Evolutionary conservation across 2,113 vertebrate genomes (phyloP), one percentile per base, ranked within the genome.

Genomic region (Leptobrachium leishanense): DNA sequence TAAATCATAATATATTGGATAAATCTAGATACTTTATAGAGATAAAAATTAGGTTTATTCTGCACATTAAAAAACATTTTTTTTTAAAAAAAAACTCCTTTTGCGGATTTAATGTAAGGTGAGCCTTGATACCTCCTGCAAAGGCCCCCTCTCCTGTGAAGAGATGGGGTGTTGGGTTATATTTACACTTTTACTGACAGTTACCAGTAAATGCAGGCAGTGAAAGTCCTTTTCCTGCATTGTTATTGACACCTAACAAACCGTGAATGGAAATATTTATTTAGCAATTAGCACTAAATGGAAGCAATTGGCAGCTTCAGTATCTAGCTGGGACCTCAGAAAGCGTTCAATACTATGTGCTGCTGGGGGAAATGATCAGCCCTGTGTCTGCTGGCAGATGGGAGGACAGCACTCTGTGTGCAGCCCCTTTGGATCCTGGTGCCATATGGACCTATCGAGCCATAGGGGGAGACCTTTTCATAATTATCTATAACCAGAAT

Each of bases 381-480:
- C n/a, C 20, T 57, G 64, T 12, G 41, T 74, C 70, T 72, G 62
- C 57, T 64, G 82, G 70, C 84, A 85, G 84, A 85, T 84, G 84
- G 78, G 67, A 55, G 42, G 53, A 7, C 41, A 68, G 57, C 65
- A 75, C 8, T 55, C 59, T 64, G 20, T n/a, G n/a, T n/a, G n/a
- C 55, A 46, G 31, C 66, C 68, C 43, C 70, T 65, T 31, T 69
- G 31, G 11, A 67, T 55, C 65, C 69, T 67, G 57, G 9, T 46
- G 67, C 83, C 84, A 85, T 85, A 83, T 85, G 84, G 76, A 40
- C 10, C 10, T 3, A 82, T 65, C 69, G 81, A 82, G 68, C 66
- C 54, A 42, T 42, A 13, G 15, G 39, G 42, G 31, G 64, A 46
- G 8, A 46, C 44, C 44, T 46, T 46, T 46, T 3, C 3, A 46